These are phyloP conservation scores for Bergia sp. DNA, from an alignment of 92 coral and sea anemone genomes.

Conservation along the genomic window DNA sequence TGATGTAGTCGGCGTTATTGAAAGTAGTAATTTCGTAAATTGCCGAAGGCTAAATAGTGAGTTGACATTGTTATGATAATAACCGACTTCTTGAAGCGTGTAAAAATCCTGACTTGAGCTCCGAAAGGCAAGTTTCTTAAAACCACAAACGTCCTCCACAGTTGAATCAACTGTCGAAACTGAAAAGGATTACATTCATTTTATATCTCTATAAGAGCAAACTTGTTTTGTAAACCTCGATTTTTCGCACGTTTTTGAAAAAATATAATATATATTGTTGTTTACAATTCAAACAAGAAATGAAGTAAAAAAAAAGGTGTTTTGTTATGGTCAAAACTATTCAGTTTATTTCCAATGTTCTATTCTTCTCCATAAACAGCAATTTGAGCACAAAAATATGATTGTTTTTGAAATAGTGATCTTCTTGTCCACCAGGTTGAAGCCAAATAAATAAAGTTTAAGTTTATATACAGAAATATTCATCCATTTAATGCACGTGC, in stretches of 20 bases:
- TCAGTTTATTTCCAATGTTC: not conserved
- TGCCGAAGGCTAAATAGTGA: slow-evolving; percentile 35
- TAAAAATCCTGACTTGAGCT: slow-evolving; percentile 32
- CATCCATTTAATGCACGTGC: too few species aligned
- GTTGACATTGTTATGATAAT: slow-evolving; percentile 37
- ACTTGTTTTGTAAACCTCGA: too few species aligned
- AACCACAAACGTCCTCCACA: not conserved
- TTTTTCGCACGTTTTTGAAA: not conserved
- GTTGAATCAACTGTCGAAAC: not conserved
- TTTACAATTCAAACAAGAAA: not conserved
- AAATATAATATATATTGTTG: not conserved
- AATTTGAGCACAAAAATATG: not conserved
- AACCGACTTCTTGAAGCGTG: slow-evolving; percentile 18
- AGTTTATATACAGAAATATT: too few species aligned
- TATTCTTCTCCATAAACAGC: not conserved
- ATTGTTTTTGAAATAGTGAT: too few species aligned
- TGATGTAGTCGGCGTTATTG: slow-evolving; percentile 26
- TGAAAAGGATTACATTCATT: not conserved
- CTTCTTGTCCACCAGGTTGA: too few species aligned
- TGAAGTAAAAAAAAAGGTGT: not conserved
- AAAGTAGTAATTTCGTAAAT: not conserved
- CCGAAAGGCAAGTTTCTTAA: not conserved
- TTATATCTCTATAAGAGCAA: not conserved
- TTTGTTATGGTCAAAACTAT: not conserved
- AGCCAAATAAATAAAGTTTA: too few species aligned